Evolutionary conservation across 2,888 invertebrate genomes (phyloP), one percentile per base, ranked within the genome.

Genomic region (Folsomia candida): DNA sequence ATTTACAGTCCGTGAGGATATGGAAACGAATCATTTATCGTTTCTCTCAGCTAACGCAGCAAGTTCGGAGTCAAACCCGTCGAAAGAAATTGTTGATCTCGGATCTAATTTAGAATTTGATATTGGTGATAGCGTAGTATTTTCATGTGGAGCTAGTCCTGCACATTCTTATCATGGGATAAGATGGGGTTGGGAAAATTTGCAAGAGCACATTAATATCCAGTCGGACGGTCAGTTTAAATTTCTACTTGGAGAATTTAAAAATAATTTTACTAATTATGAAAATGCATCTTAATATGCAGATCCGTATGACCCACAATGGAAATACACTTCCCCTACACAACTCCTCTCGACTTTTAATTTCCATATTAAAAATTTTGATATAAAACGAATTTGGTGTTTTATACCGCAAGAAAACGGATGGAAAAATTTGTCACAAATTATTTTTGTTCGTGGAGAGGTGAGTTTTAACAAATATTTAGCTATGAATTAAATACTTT

Each of bases 351-450:
- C 76, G 2, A 71, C 72, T 1, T 69, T 74, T 47, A 71, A 61
- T 61, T 67, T 76, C 20, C 63, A 72, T 14, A 70, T 76, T 6
- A 74, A 74, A 47, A 67, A 54, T 14, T 58, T 57, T 27, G 76
- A 76, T 1, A 69, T 74, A 25, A 58, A 69, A 0, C 27, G 72
- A 2, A 63, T 76, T 2, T 74, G 72, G 63, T 76, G 76, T 37
- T 76, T 76, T 60, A 74, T 71, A 22, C 76, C 76, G 37, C 4
- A 37, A 9, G 37, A 37, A 4, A 37, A 37, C 37, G 71, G 69
- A 22, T 76, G 76, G 76, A 70, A 67, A 68, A 76, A 76, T 67
- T 70, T 69, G 14, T 76, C 76, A 14, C 72, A 69, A 59, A 74
- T 74, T 4, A 71, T 76, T 27, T 76, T 76, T 37, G 57, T 76